phyloP scores from a whole-genome alignment of 1,140 invertebrate genomes.

The Chironomus tepperi region DNA sequence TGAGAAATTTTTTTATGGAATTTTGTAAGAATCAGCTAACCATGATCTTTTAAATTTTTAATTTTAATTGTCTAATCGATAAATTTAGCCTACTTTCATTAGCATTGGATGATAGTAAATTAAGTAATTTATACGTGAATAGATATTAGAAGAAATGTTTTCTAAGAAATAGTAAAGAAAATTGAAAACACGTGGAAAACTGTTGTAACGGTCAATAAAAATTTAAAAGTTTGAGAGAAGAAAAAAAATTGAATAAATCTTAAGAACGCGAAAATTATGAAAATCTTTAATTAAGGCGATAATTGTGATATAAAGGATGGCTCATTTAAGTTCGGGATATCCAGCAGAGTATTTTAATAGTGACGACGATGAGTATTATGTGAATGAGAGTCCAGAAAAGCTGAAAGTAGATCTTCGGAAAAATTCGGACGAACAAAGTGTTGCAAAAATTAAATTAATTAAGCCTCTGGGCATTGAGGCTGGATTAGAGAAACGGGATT shows the following conservation, averaged over 20 bases:
- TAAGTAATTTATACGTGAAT: too few species aligned
- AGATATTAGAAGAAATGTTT: too few species aligned
- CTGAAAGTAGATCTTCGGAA: neutral
- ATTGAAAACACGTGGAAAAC: too few species aligned
- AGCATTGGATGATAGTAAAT: too few species aligned
- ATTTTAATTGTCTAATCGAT: too few species aligned
- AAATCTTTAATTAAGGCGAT: neutral
- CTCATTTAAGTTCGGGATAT: neutral
- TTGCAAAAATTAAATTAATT: neutral
- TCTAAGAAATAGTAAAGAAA: too few species aligned
- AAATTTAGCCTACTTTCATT: too few species aligned
- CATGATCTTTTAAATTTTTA: too few species aligned
- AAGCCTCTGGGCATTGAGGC: neutral
- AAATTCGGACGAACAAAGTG: neutral
- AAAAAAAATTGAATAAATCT: neutral
- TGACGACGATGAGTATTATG: neutral
- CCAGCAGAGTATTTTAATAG: neutral
- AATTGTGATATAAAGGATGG: neutral
- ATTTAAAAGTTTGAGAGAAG: too few species aligned
- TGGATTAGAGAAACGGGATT: neutral
- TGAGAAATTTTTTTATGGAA: too few species aligned
- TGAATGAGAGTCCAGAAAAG: neutral
- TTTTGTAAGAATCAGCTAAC: too few species aligned
- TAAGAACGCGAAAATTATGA: neutral
- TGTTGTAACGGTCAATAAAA: too few species aligned